phyloP scores from a whole-genome alignment of 2,113 vertebrate genomes.

The Anhinga anhinga region DNA sequence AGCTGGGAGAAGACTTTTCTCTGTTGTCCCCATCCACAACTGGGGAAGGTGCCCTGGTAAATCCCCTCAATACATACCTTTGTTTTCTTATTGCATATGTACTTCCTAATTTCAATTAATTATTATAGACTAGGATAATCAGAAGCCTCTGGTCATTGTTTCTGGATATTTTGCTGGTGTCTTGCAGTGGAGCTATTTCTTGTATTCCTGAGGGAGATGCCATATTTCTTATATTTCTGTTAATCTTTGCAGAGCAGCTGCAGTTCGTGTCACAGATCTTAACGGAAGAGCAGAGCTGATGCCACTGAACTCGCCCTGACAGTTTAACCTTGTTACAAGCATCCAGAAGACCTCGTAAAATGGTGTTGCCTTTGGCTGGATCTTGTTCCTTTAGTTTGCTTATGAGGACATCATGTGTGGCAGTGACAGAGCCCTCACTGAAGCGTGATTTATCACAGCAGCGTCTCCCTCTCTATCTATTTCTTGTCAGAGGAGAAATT shows the following conservation, averaged over 20 bases:
- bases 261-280: background rate
- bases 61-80: background rate
- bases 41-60: background rate
- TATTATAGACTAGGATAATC: background rate
- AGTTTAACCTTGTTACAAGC: background rate
- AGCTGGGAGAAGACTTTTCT: background rate
- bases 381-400: background rate
- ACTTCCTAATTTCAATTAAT: background rate
- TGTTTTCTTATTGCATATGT: rapidly evolving
- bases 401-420: background rate
- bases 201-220: background rate
- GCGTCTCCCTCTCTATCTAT: background rate
- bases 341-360: background rate
- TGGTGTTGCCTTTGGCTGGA: background rate
- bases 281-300: background rate
- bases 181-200: background rate
- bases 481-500: background rate
- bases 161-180: background rate
- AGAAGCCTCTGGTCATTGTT: background rate
- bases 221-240: background rate
- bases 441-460: background rate
- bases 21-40: background rate
- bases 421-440: background rate
- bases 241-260: background rate
- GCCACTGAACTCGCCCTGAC: background rate